Conservation (phyloP, 2,113 vertebrate genomes). For the Dromaius novaehollandiae region DNA sequence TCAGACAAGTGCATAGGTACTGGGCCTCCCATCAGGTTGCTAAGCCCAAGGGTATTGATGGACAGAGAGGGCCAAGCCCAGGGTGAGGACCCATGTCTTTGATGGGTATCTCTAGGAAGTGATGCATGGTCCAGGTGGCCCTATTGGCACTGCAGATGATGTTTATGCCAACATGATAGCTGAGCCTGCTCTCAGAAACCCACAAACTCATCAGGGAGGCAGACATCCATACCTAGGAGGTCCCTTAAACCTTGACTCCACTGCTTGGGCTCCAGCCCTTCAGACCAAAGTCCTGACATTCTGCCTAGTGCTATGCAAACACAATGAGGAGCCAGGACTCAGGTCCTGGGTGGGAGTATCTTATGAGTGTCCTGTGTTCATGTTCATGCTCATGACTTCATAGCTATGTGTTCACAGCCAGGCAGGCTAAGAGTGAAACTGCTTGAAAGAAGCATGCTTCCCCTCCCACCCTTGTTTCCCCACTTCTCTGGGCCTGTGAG, state of each 20-base stretch:
- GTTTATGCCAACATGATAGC: background rate
- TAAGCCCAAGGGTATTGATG: background rate
- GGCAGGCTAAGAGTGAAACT: constrained; percentile 31
- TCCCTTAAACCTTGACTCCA: background rate
- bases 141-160: background rate
- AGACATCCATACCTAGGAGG: background rate
- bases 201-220: background rate
- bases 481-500: background rate
- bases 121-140: background rate
- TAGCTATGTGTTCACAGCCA: background rate
- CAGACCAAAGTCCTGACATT: background rate
- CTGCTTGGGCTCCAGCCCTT: background rate
- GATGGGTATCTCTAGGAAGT: background rate
- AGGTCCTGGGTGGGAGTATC: background rate
- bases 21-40: background rate
- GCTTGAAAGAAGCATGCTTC: background rate
- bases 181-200: background rate
- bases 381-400: background rate
- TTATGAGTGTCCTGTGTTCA: background rate
- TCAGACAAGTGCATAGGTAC: background rate
- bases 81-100: background rate
- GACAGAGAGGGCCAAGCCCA: background rate
- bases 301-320: background rate
- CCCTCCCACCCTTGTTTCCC: background rate
- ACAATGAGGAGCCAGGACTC: background rate